Evolutionary conservation across 2,797 vertebrate genomes (phyloP), one percentile per base, ranked within the genome.

Genomic region (Nyctalus aviator): DNA sequence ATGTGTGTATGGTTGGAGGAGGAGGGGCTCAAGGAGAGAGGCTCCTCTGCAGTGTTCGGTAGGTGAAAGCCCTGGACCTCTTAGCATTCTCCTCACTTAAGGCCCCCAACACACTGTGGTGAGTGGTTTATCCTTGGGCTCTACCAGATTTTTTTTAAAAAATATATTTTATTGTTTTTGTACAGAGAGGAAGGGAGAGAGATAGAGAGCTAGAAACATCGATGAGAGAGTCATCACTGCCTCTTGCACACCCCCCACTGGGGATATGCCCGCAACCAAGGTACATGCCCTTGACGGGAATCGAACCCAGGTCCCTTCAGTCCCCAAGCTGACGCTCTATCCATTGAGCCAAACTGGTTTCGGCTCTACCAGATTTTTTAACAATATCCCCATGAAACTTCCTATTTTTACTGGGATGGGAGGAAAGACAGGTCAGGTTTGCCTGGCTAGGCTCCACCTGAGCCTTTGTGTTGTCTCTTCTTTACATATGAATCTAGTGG

Each of bases 101-200:
- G 8, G 14, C 10, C 12, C 37, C 23, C 53, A 68, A 23, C 78
- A 41, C 21, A 82, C 41, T 66, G 53, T 32, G 8, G 20, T 71
- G 20, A 81, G 37, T 57, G 25, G 18, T 92, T 93, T 92, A 89
- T 72, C 46, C 48, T 84, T 94, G 62, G 48, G 21, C 64, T 59
- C 35, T 73, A 35, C 23, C 12, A 55, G 55, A 72, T 59, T 71
- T 86, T 50, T 48, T 32, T 46, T 46, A n/a, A n/a, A n/a, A n/a
- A n/a, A n/a, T n/a, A n/a, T n/a, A n/a, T n/a, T n/a, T n/a, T n/a
- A n/a, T n/a, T n/a, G n/a, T n/a, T n/a, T n/a, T n/a, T n/a, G n/a
- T n/a, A n/a, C n/a, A n/a, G n/a, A n/a, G n/a, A n/a, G n/a, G n/a
- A n/a, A n/a, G n/a, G n/a, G n/a, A n/a, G n/a, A n/a, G n/a, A n/a